phyloP scores from a whole-genome alignment of 2,113 vertebrate genomes.

The Toxostoma redivivum region DNA sequence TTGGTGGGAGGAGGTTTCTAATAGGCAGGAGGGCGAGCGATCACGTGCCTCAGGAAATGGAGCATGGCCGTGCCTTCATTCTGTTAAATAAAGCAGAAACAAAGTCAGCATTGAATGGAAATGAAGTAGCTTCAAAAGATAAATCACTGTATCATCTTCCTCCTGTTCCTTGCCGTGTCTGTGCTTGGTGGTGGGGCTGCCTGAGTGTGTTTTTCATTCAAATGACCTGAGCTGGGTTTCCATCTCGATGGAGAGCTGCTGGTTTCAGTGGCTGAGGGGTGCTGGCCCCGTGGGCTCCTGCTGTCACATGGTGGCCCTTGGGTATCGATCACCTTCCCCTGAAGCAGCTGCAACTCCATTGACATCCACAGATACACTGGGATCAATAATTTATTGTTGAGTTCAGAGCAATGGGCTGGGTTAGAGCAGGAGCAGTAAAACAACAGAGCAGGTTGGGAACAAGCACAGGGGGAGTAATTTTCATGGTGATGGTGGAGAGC shows the following conservation, averaged over 20 bases:
- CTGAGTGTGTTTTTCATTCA: accelerated
- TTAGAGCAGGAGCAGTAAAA: not conserved
- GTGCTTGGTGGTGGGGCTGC: accelerated
- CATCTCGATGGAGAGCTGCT: not conserved
- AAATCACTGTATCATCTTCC: accelerated
- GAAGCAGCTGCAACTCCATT: not conserved
- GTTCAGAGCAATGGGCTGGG: not conserved
- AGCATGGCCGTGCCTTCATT: not conserved
- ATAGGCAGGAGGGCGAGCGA: not conserved
- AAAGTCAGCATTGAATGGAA: not conserved
- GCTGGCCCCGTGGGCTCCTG: not conserved
- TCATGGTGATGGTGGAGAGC: accelerated
- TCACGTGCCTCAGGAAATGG: not conserved
- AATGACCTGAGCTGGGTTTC: accelerated
- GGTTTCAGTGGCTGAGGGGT: not conserved
- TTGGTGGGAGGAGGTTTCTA: not conserved
- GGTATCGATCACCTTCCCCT: slow-evolving; percentile 2
- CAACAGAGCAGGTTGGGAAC: not conserved
- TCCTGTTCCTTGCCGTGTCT: accelerated
- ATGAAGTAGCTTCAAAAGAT: not conserved
- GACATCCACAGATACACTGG: not conserved
- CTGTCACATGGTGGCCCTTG: not conserved
- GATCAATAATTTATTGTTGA: not conserved
- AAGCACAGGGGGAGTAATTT: accelerated
- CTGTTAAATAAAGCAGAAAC: not conserved